phyloP scores from a whole-genome alignment of 2,113 vertebrate genomes.

The Hyla sarda region DNA sequence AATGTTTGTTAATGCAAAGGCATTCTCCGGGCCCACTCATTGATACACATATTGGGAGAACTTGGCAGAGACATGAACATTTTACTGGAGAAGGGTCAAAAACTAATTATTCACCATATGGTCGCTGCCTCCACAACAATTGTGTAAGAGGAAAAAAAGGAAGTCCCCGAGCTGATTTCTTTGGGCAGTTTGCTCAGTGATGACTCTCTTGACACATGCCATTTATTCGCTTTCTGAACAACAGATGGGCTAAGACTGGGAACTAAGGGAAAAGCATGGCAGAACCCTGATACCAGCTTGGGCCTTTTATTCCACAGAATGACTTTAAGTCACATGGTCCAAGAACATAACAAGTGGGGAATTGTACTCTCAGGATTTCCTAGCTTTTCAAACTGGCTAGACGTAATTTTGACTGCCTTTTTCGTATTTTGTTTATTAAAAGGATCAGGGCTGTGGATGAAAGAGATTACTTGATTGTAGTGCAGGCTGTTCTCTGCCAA shows the following conservation, averaged over 20 bases:
- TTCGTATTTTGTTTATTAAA: constrained; percentile 89
- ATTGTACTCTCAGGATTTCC: constrained; percentile 85
- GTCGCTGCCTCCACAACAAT: constrained; percentile 85
- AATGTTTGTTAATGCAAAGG: constrained; percentile 87
- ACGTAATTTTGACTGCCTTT: constrained; percentile 79
- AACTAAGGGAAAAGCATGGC: constrained; percentile 83
- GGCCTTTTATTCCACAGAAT: constrained; percentile 85
- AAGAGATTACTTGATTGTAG: constrained; percentile 81
- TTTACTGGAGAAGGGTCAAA: constrained; percentile 85
- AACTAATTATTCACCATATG: constrained; percentile 99
- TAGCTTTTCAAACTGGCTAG: constrained; percentile 80
- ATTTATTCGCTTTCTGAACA: constrained; percentile 85
- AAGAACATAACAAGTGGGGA: constrained; percentile 87
- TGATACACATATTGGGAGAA: constrained; percentile 80
- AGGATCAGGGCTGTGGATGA: constrained; percentile 82
- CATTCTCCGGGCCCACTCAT: constrained; percentile 81
- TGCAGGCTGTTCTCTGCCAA: constrained; percentile 70
- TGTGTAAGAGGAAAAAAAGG: constrained; percentile 78
- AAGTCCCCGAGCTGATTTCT: constrained; percentile 82
- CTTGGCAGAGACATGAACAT: constrained; percentile 75
- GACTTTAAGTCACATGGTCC: constrained; percentile 84
- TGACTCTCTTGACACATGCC: constrained; percentile 92
- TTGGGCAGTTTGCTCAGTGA: constrained; percentile 84
- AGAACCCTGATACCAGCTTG: constrained; percentile 85
- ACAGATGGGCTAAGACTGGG: constrained; percentile 94